Base-by-base conservation (phyloP, 2,888 invertebrate genomes). In the Athalia cordata region DNA sequence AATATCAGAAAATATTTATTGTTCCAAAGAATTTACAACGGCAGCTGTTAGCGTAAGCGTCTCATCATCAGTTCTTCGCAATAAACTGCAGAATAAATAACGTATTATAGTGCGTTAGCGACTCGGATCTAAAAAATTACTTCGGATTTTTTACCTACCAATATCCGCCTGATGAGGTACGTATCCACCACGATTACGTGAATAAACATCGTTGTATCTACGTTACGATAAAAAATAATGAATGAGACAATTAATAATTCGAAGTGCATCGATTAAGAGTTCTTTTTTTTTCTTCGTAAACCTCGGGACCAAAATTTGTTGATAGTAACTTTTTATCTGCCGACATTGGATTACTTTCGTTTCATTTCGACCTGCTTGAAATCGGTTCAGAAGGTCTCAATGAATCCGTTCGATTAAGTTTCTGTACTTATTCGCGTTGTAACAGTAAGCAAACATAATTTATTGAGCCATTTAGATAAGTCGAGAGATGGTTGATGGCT, bases 401-500 rank as follows among this genome's bases (percentile, higher is more conserved):
- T 55, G 55, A 55, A 11, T 55, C 55, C 4, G 55, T n/a, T 29
- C 64, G n/a, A 68, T 72, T 57, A 57, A 47, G 13, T 47, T n/a
- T 5, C n/a, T 13, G 50, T 45, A 50, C 47, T 50, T 50, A 29
- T 47, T 49, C 49, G 29, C 11, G 29, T 7, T 52, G 11, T 64
- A 64, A 50, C 62, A 62, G 29, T 15, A 59, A 9, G 29, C 50
- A 11, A 64, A 57, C 7, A 75, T 29, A 62, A 75, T 64, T 75
- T 47, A 72, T 72, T 43, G 8, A 64, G 9, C 45, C 61, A 59
- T 59, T 75, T 47, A 55, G 72, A 59, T 72, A 75, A 15, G 72
- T 62, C 75, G 59, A 64, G 52, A 50, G 29, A 75, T 75, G 62
- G 62, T 64, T 61, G 61, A 61, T 61, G 74, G 47, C 57, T 75